phyloP scores from a whole-genome alignment of 2,797 vertebrate species.

The Todus mexicanus region DNA sequence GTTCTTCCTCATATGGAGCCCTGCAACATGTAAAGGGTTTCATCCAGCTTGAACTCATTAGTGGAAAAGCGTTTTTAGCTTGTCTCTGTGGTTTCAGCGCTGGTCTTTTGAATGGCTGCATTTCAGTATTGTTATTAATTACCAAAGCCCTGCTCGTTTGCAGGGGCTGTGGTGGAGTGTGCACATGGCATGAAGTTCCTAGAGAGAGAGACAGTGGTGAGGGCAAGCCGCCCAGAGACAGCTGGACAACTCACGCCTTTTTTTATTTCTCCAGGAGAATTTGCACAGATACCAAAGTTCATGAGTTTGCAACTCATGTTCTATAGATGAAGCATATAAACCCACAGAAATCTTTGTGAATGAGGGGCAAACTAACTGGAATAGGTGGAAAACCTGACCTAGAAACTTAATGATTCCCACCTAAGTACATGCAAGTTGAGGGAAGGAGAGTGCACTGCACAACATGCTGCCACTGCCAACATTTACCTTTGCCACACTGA shows the following conservation, averaged over 20 bases:
- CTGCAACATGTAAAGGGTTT: background rate
- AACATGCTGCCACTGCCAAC: background rate
- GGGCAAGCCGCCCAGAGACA: background rate
- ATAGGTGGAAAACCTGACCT: background rate
- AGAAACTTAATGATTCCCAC: background rate
- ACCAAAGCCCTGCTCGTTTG: background rate
- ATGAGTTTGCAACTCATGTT: background rate
- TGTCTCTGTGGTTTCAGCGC: background rate
- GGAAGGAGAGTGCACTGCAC: background rate
- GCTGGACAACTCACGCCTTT: background rate
- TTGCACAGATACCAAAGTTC: background rate
- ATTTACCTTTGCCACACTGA: background rate
- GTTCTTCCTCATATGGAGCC: background rate
- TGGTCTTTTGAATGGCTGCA: background rate
- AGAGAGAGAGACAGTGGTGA: background rate
- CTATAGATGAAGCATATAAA: background rate
- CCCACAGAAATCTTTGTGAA: background rate
- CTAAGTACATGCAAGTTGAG: rapidly evolving
- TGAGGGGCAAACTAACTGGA: background rate
- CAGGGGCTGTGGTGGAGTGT: background rate
- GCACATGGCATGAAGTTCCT: background rate
- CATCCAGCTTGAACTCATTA: slow-evolving; percentile 13
- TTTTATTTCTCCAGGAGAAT: background rate
- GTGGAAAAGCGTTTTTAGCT: background rate
- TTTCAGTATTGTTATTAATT: background rate